Evolutionary conservation across 1,140 invertebrate genomes (phyloP).

Genomic region (Orussus abietinus): DNA sequence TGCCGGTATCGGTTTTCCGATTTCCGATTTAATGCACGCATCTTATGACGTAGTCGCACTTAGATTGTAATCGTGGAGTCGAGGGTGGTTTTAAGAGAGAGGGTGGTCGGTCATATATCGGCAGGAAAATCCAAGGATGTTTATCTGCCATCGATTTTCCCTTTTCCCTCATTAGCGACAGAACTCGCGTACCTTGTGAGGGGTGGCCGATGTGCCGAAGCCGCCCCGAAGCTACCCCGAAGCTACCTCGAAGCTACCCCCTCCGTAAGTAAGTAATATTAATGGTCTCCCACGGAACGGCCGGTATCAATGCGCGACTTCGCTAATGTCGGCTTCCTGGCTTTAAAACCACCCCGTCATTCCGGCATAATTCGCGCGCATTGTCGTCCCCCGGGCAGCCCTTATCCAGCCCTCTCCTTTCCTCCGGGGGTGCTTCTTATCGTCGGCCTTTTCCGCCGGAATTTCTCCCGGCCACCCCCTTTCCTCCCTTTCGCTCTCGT

Average conservation of each 20-base stretch:
- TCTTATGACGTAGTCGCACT: no score
- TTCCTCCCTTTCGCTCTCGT: slow-evolving; percentile 2
- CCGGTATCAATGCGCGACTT: slow-evolving; percentile 48
- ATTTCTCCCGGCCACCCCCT: no score
- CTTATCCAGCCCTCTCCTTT: background rate
- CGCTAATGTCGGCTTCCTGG: slow-evolving; percentile 50
- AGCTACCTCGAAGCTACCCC: no score
- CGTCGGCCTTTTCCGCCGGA: no score
- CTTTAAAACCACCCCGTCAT: slow-evolving; percentile 54
- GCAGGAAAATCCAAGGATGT: no score
- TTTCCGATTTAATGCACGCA: no score
- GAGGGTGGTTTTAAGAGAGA: no score
- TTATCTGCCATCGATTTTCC: background rate
- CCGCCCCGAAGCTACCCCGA: no score
- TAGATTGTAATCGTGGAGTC: no score
- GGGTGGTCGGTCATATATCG: no score
- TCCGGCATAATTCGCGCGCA: slow-evolving; percentile 51
- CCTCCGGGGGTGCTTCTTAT: no score
- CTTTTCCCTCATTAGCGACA: background rate
- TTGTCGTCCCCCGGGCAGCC: slow-evolving; percentile 37
- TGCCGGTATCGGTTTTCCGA: no score
- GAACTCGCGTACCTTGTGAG: background rate
- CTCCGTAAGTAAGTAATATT: slow-evolving; percentile 50
- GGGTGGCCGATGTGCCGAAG: background rate
- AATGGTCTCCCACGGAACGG: slow-evolving; percentile 40